Percentiles rank a stretch among this genome's conserved stretches.
phyloP scores from a whole-genome alignment of 2,797 vertebrate genomes.

The Enteromius thamalakanensis region DNA sequence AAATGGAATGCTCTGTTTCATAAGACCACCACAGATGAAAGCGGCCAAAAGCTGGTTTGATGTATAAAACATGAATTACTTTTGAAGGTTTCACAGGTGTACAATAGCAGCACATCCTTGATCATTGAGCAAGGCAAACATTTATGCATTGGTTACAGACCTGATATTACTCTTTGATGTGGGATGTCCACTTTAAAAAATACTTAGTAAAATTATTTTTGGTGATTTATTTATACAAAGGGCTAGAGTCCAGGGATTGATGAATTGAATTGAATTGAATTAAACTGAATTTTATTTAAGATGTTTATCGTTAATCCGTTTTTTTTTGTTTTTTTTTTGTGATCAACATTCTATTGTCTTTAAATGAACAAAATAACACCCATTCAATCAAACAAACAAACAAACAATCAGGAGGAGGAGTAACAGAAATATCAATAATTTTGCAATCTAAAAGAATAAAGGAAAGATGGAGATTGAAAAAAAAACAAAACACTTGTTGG shows the following conservation, averaged over 20 bases:
- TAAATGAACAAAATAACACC: too few relatives aligned
- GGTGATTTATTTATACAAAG: background rate
- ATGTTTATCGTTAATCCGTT: background rate
- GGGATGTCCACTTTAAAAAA: background rate
- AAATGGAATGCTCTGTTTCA: constrained; percentile 37
- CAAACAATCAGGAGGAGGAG: too few relatives aligned
- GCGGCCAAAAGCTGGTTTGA: constrained; percentile 25
- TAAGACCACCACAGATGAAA: constrained; percentile 35
- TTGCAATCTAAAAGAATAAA: too few relatives aligned
- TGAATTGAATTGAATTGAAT: too few relatives aligned
- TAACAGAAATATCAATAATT: too few relatives aligned
- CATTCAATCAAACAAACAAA: too few relatives aligned
- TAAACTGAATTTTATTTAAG: too few relatives aligned
- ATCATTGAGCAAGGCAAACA: constrained; percentile 21
- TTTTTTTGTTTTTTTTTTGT: too few relatives aligned
- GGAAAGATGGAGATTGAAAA: too few relatives aligned
- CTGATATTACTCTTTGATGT: constrained; percentile 8
- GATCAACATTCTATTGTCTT: too few relatives aligned
- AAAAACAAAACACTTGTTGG: too few relatives aligned
- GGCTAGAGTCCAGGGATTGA: background rate
- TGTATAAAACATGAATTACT: constrained; percentile 47
- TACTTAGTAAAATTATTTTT: background rate
- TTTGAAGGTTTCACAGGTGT: constrained; percentile 40
- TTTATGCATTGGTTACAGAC: constrained; percentile 6
- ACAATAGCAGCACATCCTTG: constrained; percentile 24